Evolutionary conservation across 1,140 invertebrate species (phyloP), one percentile per base, ranked within the genome.

Genomic region (Popillia japonica): DNA sequence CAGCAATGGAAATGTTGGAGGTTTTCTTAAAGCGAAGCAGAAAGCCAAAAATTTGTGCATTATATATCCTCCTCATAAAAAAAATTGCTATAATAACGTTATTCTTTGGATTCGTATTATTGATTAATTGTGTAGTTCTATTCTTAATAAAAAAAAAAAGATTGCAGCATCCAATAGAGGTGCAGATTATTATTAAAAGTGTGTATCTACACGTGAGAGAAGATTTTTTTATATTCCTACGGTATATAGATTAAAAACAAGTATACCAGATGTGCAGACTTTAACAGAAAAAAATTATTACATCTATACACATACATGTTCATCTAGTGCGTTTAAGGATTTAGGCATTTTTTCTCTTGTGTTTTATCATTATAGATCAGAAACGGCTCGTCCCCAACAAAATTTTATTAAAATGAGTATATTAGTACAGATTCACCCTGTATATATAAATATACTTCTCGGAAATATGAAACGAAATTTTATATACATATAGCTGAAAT

Each of bases 21-120:
- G 72, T 41, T n/a, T 68, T 68, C 61, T 34, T 74, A 74, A 34
- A 74, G 72, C 72, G 17, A 74, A 74, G 72, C 72, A 74, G 34
- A 74, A 74, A 74, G 41, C 72, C 72, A 74, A 44, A 74, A 74
- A 74, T 17, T 74, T 23, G 72, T 68, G 72, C 72, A n/a, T 34
- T 74, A 68, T 68, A 55, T 14, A 55, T 55, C 17, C 27, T 34
- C 61, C 61, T 27, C 14, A 68, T 14, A 68, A 68, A 68, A 68
- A 68, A 68, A 68, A 27, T 17, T 20, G 20, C 27, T 27, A 23
- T 64, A 34, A 34, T 27, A 22, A 10, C 22, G 22, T 34, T 68
- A 23, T 68, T 34, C 11, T 22, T 55, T 17, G 6, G 14, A 17
- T 55, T 17, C 48, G 14, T 55, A 55, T 55, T 34, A 34, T 34